Conservation (phyloP, 2,113 vertebrate genomes). For the Tiliqua scincoides region DNA sequence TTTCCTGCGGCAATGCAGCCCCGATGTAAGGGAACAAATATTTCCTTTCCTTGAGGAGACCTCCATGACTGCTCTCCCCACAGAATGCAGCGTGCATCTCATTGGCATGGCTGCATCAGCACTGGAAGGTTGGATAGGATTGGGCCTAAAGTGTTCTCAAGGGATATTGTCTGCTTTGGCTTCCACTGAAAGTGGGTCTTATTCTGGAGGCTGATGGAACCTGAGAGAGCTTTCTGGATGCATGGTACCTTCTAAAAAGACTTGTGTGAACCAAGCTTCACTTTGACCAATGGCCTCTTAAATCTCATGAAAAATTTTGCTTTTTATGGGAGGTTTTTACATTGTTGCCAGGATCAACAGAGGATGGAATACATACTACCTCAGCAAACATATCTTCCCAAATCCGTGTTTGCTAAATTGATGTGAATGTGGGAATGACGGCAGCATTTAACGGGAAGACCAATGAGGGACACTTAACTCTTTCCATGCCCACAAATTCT, state of each 20-base stretch:
- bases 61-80: no score
- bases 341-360: neutral
- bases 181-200: neutral
- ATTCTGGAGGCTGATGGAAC: neutral
- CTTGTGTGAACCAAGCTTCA: neutral
- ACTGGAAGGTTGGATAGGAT: no score
- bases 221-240: neutral
- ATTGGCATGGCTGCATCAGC: no score
- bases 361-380: neutral
- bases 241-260: neutral
- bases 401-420: neutral
- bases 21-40: no score
- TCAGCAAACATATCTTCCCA: neutral
- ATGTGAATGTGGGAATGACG: neutral
- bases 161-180: neutral
- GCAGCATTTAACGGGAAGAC: no score
- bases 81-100: no score
- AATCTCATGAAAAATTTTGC: neutral
- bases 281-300: neutral
- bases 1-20: no score
- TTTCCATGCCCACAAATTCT: no score
- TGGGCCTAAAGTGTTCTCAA: neutral
- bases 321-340: no score
- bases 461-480: no score
- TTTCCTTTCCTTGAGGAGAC: no score